Conservation (phyloP, 2,113 vertebrate genomes). For the Semnornis frantzii region DNA sequence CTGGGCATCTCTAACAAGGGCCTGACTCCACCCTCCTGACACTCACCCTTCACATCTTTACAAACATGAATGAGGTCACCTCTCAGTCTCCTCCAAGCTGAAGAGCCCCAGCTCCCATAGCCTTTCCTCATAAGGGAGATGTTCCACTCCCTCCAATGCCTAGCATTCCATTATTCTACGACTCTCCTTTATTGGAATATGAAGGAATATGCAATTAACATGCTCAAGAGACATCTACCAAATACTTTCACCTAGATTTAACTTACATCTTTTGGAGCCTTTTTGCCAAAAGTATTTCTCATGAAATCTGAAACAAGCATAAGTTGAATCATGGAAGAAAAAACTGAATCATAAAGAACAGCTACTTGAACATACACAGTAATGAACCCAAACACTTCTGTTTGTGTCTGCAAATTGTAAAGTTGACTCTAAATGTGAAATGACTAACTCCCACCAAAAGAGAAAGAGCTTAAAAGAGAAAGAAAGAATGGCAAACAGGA, state of each 20-base stretch:
- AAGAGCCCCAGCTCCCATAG: too few relatives aligned
- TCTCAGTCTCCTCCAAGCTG: too few relatives aligned
- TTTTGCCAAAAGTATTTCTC: not conserved
- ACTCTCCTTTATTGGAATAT: not conserved
- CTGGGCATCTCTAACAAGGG: too few relatives aligned
- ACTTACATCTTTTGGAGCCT: not conserved
- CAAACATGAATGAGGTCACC: too few relatives aligned
- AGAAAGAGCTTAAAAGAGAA: not conserved
- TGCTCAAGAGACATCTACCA: not conserved
- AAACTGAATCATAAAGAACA: conserved; percentile 10
- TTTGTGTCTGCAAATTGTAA: not conserved
- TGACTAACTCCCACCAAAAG: not conserved
- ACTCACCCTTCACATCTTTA: too few relatives aligned
- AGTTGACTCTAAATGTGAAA: not conserved
- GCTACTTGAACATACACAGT: not conserved
- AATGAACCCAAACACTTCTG: not conserved
- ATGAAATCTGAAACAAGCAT: not conserved
- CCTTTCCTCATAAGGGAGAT: too few relatives aligned
- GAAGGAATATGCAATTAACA: not conserved
- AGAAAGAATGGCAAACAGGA: not conserved
- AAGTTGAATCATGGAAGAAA: conserved; percentile 17
- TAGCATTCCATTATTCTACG: too few relatives aligned
- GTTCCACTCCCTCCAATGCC: too few relatives aligned
- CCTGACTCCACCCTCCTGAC: too few relatives aligned
- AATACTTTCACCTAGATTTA: not conserved